These are phyloP conservation scores for Falco biarmicus DNA, from an alignment of 2,797 vertebrate species.

Conservation along the genomic window DNA sequence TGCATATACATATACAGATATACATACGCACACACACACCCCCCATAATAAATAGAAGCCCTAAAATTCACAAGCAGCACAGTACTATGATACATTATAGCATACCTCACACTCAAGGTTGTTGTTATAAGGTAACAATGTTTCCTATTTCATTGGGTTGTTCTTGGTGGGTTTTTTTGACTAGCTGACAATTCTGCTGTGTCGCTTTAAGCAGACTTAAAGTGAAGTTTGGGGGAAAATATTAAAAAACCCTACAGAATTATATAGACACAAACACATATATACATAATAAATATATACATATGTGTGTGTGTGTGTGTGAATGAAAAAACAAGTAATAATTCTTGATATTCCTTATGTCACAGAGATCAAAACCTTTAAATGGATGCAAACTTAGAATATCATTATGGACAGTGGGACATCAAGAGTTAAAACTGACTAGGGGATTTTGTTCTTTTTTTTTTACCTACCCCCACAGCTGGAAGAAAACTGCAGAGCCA, in stretches of 20 bases:
- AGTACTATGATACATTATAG: background rate
- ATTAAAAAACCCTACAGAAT: background rate
- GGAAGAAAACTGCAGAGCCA: background rate
- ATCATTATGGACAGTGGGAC: background rate
- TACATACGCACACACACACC: background rate
- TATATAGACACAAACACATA: background rate
- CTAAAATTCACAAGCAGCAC: constrained; percentile 23
- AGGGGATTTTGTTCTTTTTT: background rate
- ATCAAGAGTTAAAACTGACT: background rate
- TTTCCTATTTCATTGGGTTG: background rate
- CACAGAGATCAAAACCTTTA: background rate
- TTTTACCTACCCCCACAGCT: background rate
- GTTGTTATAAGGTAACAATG: background rate
- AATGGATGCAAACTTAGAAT: background rate
- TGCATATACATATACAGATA: background rate
- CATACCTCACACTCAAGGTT: background rate
- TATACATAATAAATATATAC: background rate
- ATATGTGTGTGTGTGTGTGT: background rate
- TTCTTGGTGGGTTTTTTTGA: background rate
- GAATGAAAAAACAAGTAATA: background rate
- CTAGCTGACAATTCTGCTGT: background rate
- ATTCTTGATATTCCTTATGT: background rate
- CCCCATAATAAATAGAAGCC: constrained; percentile 29
- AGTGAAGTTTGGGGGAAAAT: background rate
- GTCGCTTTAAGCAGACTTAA: background rate